Evolutionary conservation across 2,888 invertebrate genomes (phyloP).

Genomic region (Tachina fera): DNA sequence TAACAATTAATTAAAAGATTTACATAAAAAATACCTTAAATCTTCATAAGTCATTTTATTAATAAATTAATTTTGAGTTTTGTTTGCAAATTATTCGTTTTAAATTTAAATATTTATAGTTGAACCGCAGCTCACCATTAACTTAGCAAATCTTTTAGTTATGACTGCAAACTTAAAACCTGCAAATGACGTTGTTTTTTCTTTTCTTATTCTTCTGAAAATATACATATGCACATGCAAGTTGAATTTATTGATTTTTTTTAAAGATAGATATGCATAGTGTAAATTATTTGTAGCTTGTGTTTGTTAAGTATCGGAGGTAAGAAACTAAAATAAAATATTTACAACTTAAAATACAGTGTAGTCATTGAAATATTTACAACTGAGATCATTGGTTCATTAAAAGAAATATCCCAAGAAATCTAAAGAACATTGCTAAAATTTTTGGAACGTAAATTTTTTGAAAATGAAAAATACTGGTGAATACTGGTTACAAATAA

Average conservation of each 20-base stretch:
- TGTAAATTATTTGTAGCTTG: too few species aligned
- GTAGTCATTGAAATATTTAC: too few species aligned
- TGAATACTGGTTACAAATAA: too few species aligned
- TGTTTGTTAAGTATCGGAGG: too few species aligned
- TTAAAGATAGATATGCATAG: too few species aligned
- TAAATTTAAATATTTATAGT: conserved; percentile 25
- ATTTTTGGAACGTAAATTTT: too few species aligned
- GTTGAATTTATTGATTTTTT: conserved; percentile 25
- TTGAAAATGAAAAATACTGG: too few species aligned
- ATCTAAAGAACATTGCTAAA: too few species aligned
- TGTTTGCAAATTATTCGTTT: conserved; percentile 13
- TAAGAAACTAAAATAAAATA: too few species aligned
- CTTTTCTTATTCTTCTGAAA: not conserved
- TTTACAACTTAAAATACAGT: too few species aligned
- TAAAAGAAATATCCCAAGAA: too few species aligned
- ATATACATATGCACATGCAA: not conserved
- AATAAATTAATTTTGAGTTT: conserved; percentile 8
- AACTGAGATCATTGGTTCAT: too few species aligned
- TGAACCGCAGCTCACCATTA: conserved; percentile 6
- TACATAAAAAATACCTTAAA: conserved; percentile 54
- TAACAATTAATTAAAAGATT: conserved; percentile 37
- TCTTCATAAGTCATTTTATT: conserved; percentile 60
- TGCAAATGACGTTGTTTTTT: not conserved
- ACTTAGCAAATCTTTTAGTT: conserved; percentile 34
- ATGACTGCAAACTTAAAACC: conserved; percentile 14